Conservation (phyloP, 2,888 invertebrate genomes). For the Idaea biselata region DNA sequence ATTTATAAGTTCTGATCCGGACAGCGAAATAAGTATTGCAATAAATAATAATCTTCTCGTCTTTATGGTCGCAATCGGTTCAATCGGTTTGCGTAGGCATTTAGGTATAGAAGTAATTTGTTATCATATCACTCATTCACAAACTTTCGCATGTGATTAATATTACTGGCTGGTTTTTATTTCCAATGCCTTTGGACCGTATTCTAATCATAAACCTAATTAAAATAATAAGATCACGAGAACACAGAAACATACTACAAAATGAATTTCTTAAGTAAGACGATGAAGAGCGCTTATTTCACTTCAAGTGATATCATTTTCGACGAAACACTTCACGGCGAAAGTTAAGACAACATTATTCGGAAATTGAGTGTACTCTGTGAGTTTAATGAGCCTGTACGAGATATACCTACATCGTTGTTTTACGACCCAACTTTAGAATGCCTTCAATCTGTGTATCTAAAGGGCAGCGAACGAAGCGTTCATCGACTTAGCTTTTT, state of each 20-base stretch:
- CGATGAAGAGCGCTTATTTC: background rate
- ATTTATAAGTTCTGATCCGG: too few relatives aligned
- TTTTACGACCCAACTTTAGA: slow-evolving; percentile 44
- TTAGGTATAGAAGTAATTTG: too few relatives aligned
- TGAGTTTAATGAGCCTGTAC: slow-evolving; percentile 39
- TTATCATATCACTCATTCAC: too few relatives aligned
- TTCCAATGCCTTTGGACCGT: too few relatives aligned
- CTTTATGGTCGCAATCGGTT: too few relatives aligned
- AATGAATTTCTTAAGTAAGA: background rate
- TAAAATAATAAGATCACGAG: background rate
- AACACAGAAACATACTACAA: background rate
- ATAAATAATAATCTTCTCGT: too few relatives aligned
- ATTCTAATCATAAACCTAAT: background rate
- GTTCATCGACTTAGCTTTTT: background rate
- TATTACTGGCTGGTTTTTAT: too few relatives aligned
- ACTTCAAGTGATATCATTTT: background rate
- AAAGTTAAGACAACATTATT: slow-evolving; percentile 11
- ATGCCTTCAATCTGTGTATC: slow-evolving; percentile 10
- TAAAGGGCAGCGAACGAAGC: background rate
- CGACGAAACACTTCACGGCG: background rate
- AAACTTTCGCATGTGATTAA: too few relatives aligned
- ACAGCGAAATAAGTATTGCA: too few relatives aligned
- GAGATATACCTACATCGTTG: slow-evolving; percentile 40
- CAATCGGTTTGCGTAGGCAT: too few relatives aligned
- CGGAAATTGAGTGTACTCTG: slow-evolving; percentile 17